Percentiles rank a stretch among this genome's conserved stretches.
Conservation (phyloP, 2,113 vertebrate species). For the Camelus dromedarius region DNA sequence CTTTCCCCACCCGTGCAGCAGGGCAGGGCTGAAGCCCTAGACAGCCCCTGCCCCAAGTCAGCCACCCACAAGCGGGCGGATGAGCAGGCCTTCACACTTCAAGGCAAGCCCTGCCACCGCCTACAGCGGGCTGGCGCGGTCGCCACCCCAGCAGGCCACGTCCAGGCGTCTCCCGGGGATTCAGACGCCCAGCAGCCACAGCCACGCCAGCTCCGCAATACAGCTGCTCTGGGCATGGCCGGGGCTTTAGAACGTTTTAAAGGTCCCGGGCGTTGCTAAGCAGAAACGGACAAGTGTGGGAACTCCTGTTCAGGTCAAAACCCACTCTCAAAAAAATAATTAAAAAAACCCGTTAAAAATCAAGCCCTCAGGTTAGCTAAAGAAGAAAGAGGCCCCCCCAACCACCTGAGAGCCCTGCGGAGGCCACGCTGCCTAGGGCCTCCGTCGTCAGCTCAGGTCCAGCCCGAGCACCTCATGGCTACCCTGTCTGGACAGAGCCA, state of each 20-base stretch:
- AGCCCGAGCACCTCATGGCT: rapidly evolving
- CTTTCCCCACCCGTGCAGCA: too few species aligned
- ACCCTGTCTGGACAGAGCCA: background rate
- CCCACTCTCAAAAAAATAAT: background rate
- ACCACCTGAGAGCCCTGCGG: background rate
- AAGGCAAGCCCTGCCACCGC: rapidly evolving
- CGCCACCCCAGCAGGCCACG: too few species aligned
- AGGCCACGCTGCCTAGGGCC: background rate
- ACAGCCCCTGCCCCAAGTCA: too few species aligned
- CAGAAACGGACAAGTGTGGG: background rate
- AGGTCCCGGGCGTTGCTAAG: background rate
- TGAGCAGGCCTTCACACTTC: rapidly evolving
- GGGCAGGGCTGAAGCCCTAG: background rate
- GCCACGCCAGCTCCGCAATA: rapidly evolving
- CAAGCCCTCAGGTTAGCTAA: background rate
- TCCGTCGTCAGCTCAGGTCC: rapidly evolving
- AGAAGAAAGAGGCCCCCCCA: rapidly evolving
- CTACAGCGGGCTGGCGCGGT: rapidly evolving
- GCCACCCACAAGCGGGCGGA: background rate
- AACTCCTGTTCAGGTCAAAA: background rate
- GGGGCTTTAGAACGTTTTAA: background rate
- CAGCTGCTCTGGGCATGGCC: rapidly evolving
- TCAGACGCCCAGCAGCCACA: rapidly evolving
- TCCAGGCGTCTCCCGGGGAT: rapidly evolving
- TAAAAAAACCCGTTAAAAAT: background rate